Evolutionary conservation across 1,140 invertebrate genomes (phyloP).

Genomic region (Drosophila prosaltans): DNA sequence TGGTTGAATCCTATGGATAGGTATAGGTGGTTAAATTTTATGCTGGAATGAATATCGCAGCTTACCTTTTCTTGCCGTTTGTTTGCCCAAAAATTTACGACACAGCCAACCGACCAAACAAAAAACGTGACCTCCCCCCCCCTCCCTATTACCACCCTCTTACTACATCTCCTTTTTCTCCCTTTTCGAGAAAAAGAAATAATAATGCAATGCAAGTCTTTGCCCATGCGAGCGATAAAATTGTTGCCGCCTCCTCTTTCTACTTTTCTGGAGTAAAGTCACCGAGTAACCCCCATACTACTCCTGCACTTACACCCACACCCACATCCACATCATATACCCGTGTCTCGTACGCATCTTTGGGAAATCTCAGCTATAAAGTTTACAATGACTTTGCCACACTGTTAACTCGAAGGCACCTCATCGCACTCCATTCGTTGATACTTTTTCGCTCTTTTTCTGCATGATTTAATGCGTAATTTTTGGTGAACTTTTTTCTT

Average conservation of each 20-base stretch:
- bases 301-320: not conserved
- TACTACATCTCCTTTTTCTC: too few species aligned
- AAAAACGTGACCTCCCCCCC: constrained; percentile 55
- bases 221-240: constrained; percentile 75
- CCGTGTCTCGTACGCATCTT: not conserved
- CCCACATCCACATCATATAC: not conserved
- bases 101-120: constrained; percentile 22
- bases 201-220: constrained; percentile 70
- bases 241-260: constrained; percentile 6
- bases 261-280: too few species aligned
- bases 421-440: not conserved
- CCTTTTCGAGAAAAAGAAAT: constrained; percentile 25
- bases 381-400: constrained; percentile 71
- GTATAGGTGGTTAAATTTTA: constrained; percentile 51
- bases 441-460: constrained; percentile 43
- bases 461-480: constrained; percentile 80
- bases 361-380: constrained; percentile 67
- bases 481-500: constrained; percentile 66
- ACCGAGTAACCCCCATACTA: not conserved
- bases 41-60: constrained; percentile 53
- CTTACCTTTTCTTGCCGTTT: constrained; percentile 65
- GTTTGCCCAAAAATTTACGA: constrained; percentile 71
- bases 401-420: constrained; percentile 46
- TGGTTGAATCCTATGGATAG: constrained; percentile 17
- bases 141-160: too few species aligned